phyloP scores from a whole-genome alignment of 2,888 invertebrate genomes.

The Ochropleura plecta region DNA sequence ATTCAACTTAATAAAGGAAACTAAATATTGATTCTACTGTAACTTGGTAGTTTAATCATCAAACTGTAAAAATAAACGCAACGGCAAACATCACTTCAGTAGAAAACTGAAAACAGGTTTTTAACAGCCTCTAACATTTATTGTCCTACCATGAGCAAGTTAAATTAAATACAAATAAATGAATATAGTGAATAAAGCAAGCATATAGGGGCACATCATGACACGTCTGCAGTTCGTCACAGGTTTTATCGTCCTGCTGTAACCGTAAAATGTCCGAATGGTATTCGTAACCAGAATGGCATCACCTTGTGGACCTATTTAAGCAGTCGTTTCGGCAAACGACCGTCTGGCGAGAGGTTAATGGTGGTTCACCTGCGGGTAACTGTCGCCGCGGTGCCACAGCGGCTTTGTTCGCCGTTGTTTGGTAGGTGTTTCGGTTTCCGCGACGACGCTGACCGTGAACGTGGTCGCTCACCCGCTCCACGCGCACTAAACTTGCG shows the following conservation, averaged over 20 bases:
- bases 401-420: conserved; percentile 78
- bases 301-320: conserved; percentile 81
- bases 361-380: conserved; percentile 85
- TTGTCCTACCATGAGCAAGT: not conserved
- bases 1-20: not conserved
- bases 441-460: conserved; percentile 81
- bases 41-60: not conserved
- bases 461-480: conserved; percentile 87
- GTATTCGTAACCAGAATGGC: conserved; percentile 78
- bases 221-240: conserved; percentile 77
- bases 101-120: conserved; percentile 13
- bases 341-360: conserved; percentile 85
- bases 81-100: not conserved
- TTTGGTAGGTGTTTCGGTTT: conserved; percentile 71
- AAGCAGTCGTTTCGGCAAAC: conserved; percentile 80
- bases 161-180: conserved; percentile 34
- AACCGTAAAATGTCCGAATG: conserved; percentile 80
- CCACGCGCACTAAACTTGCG: conserved; percentile 78
- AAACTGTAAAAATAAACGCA: not conserved
- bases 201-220: conserved; percentile 65
- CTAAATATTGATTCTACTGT: not conserved
- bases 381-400: conserved; percentile 78
- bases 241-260: conserved; percentile 78
- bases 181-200: conserved; percentile 60
- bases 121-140: not conserved